These are phyloP conservation scores for Vidua chalybeata DNA, from an alignment of 2,113 vertebrate genomes.

Conservation along the genomic window DNA sequence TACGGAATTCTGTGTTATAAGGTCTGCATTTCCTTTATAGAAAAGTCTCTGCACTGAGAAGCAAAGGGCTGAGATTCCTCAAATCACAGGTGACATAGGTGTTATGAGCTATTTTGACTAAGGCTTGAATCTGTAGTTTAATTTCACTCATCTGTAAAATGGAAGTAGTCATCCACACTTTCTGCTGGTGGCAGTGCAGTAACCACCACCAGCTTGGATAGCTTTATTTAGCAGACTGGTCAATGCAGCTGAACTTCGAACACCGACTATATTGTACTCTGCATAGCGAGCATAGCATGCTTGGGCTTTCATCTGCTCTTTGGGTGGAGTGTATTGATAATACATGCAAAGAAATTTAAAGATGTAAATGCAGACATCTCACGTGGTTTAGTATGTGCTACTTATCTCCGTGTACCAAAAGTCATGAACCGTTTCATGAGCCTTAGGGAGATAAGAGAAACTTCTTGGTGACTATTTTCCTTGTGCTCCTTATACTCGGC, in stretches of 20 bases:
- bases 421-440: not conserved
- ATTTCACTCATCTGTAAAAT: not conserved
- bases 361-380: not conserved
- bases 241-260: not conserved
- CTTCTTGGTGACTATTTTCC: not conserved
- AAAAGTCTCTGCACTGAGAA: not conserved
- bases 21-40: not conserved
- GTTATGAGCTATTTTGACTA: not conserved
- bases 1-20: not conserved
- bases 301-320: not conserved
- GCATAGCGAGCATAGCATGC: fast-evolving
- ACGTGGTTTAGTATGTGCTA: not conserved
- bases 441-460: not conserved
- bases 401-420: not conserved
- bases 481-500: not conserved
- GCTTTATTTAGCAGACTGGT: not conserved
- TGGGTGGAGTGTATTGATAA: not conserved
- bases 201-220: not conserved
- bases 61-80: not conserved
- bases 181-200: not conserved
- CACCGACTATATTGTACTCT: not conserved
- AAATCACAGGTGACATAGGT: not conserved
- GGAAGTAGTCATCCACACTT: not conserved
- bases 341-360: not conserved
- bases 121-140: not conserved